Base-by-base conservation (phyloP, 2,797 vertebrate species). In the Tokudaia muenninki region DNA sequence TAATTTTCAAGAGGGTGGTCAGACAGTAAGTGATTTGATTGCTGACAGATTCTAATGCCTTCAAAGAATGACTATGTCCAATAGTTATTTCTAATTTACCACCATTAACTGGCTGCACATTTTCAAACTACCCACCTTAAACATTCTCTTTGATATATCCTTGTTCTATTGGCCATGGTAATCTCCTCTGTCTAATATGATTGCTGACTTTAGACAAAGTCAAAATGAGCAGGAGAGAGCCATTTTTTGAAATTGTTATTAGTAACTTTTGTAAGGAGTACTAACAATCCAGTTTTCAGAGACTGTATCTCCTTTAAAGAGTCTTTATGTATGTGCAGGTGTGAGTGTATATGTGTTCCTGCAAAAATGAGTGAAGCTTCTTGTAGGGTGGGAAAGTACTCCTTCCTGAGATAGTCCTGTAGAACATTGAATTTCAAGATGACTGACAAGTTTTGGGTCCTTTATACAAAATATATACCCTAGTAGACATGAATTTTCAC, bases 121-220 rank as follows among this genome's bases (percentile, higher is more conserved):
- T 80, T 93, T 74, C 34, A 70, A 50, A 21, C 81, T 44, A 89
- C 31, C 86, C 4, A 88, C 41, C 63, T 96, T 80, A 77, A 96
- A 67, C 1, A 41, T 0, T 47, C 6, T 84, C 50, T 5, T 90
- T 80, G 61, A 41, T 82, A 74, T 12, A 63, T 1, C 5, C 63
- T 37, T 61, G 3, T 29, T 67, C 22, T 31, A 2, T 55, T 47
- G 59, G 17, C 3, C 16, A 22, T 94, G 26, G 3, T 31, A 52
- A 47, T 91, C 31, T 19, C 84, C 9, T 91, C 29, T 89, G 34
- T 31, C 61, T 92, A 90, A 88, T 37, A 50, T 3, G 83, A 90
- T 57, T 87, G 34, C 10, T 65, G 57, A 34, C 70, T 84, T 92
- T 8, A 87, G 21, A 41, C 57, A 95, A 29, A 84, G 19, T 37